phyloP scores from a whole-genome alignment of 2,888 invertebrate genomes.

The Zootermopsis nevadensis region DNA sequence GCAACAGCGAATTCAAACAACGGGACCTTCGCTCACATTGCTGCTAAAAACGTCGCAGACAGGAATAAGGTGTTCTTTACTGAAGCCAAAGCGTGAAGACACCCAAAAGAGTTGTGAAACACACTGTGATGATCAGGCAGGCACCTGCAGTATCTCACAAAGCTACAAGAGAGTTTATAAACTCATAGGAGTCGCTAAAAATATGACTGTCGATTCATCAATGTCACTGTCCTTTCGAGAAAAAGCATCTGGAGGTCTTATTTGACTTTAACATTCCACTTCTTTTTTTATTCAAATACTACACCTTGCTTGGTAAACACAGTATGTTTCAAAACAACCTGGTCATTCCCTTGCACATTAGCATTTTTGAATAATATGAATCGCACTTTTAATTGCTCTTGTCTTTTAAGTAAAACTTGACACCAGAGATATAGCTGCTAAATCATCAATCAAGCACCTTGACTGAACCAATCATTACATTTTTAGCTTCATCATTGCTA shows the following conservation, averaged over 20 bases:
- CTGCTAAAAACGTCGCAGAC: too few relatives aligned
- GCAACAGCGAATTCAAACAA: too few relatives aligned
- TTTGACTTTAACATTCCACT: slow-evolving; percentile 12
- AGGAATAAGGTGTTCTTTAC: too few relatives aligned
- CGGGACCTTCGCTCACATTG: too few relatives aligned
- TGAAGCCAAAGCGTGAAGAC: too few relatives aligned
- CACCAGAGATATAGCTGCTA: background rate
- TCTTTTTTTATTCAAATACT: slow-evolving; percentile 3
- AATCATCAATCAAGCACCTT: background rate
- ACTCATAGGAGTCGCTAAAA: slow-evolving; percentile 21
- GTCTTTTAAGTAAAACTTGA: background rate
- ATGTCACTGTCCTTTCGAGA: slow-evolving; percentile 18
- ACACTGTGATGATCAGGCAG: background rate
- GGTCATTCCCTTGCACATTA: background rate
- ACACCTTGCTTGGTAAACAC: background rate
- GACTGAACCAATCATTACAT: background rate
- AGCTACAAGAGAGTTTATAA: slow-evolving; percentile 11
- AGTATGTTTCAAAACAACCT: slow-evolving; percentile 6
- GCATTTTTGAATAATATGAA: background rate
- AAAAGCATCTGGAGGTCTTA: slow-evolving; percentile 18
- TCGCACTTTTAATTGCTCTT: background rate
- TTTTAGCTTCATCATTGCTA: background rate
- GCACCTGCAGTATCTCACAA: background rate
- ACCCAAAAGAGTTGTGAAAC: background rate
- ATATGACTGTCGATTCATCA: slow-evolving; percentile 29